Evolutionary conservation across 2,797 vertebrate genomes (phyloP).

Genomic region (Monodelphis domestica): DNA sequence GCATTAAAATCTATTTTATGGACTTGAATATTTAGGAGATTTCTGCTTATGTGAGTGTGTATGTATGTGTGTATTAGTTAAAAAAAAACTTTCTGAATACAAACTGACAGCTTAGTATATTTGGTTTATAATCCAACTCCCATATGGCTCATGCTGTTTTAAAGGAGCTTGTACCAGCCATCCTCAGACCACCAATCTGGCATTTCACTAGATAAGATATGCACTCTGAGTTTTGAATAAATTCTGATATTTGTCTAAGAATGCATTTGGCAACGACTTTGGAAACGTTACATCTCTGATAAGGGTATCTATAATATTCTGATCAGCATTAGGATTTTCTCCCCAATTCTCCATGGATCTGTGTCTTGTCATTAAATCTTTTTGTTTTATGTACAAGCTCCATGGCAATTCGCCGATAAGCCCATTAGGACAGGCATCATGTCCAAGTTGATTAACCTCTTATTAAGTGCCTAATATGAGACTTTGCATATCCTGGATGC

Average conservation of each 20-base stretch:
- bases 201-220: slow-evolving; percentile 64
- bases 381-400: slow-evolving; percentile 30
- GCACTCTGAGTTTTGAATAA: slow-evolving; percentile 50
- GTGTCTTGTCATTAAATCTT: slow-evolving; percentile 39
- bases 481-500: not conserved
- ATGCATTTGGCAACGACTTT: slow-evolving; percentile 39
- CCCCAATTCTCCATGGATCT: slow-evolving; percentile 38
- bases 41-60: not conserved
- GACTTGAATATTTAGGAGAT: not conserved
- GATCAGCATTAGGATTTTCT: slow-evolving; percentile 38
- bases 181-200: slow-evolving; percentile 43
- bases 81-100: slow-evolving; percentile 38
- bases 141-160: slow-evolving; percentile 33
- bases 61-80: not conserved
- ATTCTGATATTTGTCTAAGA: slow-evolving; percentile 60
- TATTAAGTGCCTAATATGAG: slow-evolving; percentile 46
- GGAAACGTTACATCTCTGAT: not conserved
- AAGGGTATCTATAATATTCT: slow-evolving; percentile 43
- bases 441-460: not conserved
- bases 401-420: slow-evolving; percentile 41
- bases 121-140: slow-evolving; percentile 45
- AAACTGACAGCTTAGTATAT: slow-evolving; percentile 7
- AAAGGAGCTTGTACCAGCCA: slow-evolving; percentile 58
- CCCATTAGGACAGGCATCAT: slow-evolving; percentile 7
- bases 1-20: not conserved